Base-by-base conservation (phyloP, 2,113 vertebrate species). In the Beaufortia kweichowensis region DNA sequence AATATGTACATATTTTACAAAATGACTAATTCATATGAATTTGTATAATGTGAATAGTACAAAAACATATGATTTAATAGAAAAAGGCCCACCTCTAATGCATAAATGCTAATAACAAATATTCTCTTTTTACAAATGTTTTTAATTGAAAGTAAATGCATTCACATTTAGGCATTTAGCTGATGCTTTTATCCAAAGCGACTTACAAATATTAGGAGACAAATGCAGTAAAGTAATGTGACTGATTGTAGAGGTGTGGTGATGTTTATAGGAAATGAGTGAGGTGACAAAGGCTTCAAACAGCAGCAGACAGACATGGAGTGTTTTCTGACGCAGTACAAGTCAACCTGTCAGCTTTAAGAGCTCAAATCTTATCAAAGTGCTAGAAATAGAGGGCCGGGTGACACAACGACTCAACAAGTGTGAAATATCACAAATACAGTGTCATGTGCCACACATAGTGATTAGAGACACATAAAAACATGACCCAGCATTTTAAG, bases 301-400 rank as follows among this genome's bases (percentile, higher is more conserved):
- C 61, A 63, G 33, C 43, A 62, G 33, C 33, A 26, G 77, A 76
- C 61, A 76, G 61, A 46, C 15, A 3, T 21, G 14, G 19, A 33
- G 60, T 62, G 72, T 79, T 76, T 61, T 48, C 33, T 33, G 73
- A 77, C 3, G 9, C 19, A 48, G 60, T 24, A 33, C 77, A 72
- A 55, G 21, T 43, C 6, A 8, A 12, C 21, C 43, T 76, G 72
- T 79, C 60, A 29, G 66, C 31, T 56, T 48, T 3, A 28, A 46
- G 55, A 28, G 67, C 21, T 14, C 23, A 39, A 64, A 80, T 74
- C 74, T 69, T 69, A 80, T 79, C 78, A 74, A 43, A 59, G 10
- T 11, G 24, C 72, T 80, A 17, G 66, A 80, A 82, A 79, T 79
- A 79, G 76, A 71, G 60, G 31, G 8, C 31, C 26, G n/a, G 55